phyloP scores from a whole-genome alignment of 2,113 vertebrate genomes.

The Eurypyga helias region DNA sequence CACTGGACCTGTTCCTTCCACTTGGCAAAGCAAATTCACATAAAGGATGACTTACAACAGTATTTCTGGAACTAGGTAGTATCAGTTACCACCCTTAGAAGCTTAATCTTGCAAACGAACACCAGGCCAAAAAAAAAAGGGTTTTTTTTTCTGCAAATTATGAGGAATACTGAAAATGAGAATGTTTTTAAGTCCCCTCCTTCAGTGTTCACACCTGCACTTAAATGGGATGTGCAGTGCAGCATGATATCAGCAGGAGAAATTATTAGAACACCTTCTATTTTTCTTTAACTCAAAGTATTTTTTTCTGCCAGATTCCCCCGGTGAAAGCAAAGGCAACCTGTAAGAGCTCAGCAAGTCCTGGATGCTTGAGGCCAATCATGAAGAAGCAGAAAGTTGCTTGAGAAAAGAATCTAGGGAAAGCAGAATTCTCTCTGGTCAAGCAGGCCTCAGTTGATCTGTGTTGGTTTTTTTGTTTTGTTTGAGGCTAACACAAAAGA shows the following conservation, averaged over 20 bases:
- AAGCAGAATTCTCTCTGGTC: neutral
- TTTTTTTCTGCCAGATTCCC: neutral
- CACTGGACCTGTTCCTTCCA: neutral
- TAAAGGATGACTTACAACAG: neutral
- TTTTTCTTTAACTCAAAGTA: neutral
- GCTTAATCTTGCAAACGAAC: neutral
- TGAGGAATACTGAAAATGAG: neutral
- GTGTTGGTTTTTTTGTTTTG: neutral
- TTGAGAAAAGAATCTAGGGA: neutral
- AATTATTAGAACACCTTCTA: neutral
- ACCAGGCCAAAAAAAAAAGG: neutral
- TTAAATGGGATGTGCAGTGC: neutral
- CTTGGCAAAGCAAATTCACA: neutral
- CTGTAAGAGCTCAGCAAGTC: neutral
- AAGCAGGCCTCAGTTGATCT: neutral
- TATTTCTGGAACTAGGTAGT: neutral
- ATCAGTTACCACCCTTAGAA: neutral
- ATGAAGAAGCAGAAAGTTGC: neutral
- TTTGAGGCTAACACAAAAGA: neutral
- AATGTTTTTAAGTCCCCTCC: neutral
- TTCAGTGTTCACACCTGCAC: neutral
- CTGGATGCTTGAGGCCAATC: neutral
- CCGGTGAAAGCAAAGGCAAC: neutral
- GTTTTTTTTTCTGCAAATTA: neutral
- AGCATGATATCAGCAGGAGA: neutral